Evolutionary conservation across 2,888 invertebrate genomes (phyloP), one percentile per base, ranked within the genome.

Genomic region (Pomacea canaliculata): DNA sequence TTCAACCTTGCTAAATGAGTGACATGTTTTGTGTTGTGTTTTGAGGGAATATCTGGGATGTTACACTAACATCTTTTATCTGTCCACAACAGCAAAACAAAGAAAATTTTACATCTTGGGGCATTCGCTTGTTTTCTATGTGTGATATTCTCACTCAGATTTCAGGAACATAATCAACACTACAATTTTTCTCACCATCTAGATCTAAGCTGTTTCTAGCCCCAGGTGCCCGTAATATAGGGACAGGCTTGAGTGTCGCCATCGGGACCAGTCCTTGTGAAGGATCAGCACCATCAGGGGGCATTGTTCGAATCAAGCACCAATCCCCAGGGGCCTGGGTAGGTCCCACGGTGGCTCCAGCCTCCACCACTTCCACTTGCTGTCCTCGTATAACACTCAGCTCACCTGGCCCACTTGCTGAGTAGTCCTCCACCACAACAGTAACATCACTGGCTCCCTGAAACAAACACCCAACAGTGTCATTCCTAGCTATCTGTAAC

Each of bases 311-410:
- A 37, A 91, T 90, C 76, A 90, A 84, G 84, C 90, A 91, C 90
- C 89, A 91, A 76, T 86, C 94, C 51, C 85, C 83, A 74, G 85
- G 84, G 71, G 87, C 86, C 23, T 78, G 80, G 92, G 84, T 37
- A 8, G 60, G 74, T 48, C 69, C 69, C 63, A 85, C 83, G 75
- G 84, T 84, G 73, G 88, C 87, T 92, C 84, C 93, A 51, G 89
- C 92, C 90, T 97, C 97, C 83, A 97, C 92, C 82, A 97, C 94
- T 90, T 97, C 97, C 81, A 97, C 97, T 92, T 97, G 97, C 92
- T 97, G 97, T 48, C 97, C 97, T 91, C 96, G 96, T 81, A 93
- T 93, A 68, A 98, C 96, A 74, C 94, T 94, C 85, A 97, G 91
- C 91, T 97, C 97, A 76, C 94, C 94, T 70, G 94, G 92, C 83